Evolutionary conservation across 2,797 vertebrate species (phyloP).

Genomic region (Sebastes minor): DNA sequence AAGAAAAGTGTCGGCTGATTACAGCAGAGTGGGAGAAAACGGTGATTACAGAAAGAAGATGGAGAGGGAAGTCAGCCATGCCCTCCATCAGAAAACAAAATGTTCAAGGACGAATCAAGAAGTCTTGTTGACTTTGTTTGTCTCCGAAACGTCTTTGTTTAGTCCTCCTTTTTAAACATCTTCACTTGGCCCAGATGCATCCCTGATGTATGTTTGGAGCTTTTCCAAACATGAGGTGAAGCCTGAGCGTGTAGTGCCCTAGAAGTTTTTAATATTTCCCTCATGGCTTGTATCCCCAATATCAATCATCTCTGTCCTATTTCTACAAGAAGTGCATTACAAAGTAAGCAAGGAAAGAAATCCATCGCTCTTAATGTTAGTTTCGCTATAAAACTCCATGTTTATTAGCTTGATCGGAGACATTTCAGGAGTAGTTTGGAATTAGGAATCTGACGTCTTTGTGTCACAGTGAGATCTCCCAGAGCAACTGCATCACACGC

Average conservation of each 20-base stretch:
- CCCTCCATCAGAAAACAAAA: constrained; percentile 48
- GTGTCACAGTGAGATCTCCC: constrained; percentile 79
- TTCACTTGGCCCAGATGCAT: constrained; percentile 69
- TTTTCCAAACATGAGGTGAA: constrained; percentile 46
- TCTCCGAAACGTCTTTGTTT: constrained; percentile 55
- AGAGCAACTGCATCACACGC: constrained; percentile 74
- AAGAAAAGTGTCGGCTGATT: constrained; percentile 60
- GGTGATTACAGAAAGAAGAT: constrained; percentile 45
- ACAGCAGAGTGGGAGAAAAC: constrained; percentile 38
- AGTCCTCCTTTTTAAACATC: constrained; percentile 57
- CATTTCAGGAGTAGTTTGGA: constrained; percentile 11
- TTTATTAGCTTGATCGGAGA: constrained; percentile 2
- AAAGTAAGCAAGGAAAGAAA: neutral
- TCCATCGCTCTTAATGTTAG: neutral
- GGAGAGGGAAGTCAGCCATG: constrained; percentile 29
- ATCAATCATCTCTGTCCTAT: constrained; percentile 70
- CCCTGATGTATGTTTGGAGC: constrained; percentile 56
- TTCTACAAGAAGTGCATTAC: constrained; percentile 33
- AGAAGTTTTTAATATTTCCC: constrained; percentile 54
- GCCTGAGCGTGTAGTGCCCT: constrained; percentile 17
- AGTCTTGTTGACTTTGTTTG: constrained; percentile 61
- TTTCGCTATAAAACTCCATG: neutral
- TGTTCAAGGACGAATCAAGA: constrained; percentile 57
- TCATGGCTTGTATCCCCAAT: constrained; percentile 10
- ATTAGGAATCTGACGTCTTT: constrained; percentile 45